Evolutionary conservation across 2,113 vertebrate genomes (phyloP), one percentile per base, ranked within the genome.

Genomic region (Gymnocephalus cernua): DNA sequence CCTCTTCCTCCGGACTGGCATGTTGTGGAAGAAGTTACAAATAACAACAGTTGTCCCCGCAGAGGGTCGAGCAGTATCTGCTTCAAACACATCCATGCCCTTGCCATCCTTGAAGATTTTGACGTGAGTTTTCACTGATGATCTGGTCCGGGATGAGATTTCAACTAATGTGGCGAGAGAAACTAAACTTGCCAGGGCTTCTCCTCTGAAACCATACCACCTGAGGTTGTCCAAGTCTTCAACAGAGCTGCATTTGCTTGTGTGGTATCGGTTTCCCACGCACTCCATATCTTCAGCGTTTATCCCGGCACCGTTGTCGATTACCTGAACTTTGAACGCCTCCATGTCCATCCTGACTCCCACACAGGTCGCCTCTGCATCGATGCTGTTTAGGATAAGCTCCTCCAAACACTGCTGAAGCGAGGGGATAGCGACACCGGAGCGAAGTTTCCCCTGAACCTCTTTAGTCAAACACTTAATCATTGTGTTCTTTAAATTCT

Each of bases 321-420:
- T 92, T 9, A 99, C 97, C 84, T 99, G 98, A 7, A 99, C 81
- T 89, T 96, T 98, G 85, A 96, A 97, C n/a, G 95, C 96, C 74
- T 97, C 97, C 92, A 97, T 79, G 90, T 99, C 97, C 85, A 98
- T 87, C 67, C 98, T 93, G 82, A 97, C 44, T 16, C 98, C 97
- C 29, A 98, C 83, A 79, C 99, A 99, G n/a, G 95, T 97, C 56
- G 98, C 96, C 79, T 95, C 95, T 3, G 97, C 97, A 81, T 99
- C 98, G 0, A 98, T 92, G 91, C 98, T 96, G 67, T 99, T 99
- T 23, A 99, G 93, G 41, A 96, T 51, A 18, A 99, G 97, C 80
- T 99, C 98, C 88, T 99, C 99, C 2, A 97, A 95, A 58, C 98
- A 99, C 21, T 98, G 98, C 47, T 96, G 96, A 0, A 99, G 85